Evolutionary conservation across 2,888 invertebrate genomes (phyloP).

Genomic region (Carcina quercana): DNA sequence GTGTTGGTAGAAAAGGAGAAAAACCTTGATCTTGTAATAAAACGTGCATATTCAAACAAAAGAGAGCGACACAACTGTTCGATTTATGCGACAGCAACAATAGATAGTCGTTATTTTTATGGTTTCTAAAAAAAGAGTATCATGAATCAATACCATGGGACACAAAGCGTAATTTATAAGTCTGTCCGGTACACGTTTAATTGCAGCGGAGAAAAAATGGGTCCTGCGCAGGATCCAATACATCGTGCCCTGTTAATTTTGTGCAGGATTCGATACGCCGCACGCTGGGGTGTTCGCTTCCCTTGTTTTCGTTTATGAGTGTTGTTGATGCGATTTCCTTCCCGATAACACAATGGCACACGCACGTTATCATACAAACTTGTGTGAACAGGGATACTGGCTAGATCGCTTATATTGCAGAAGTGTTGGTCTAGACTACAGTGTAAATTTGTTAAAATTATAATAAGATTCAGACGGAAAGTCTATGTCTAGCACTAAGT

Average conservation of each 20-base stretch:
- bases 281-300: slow-evolving; percentile 31
- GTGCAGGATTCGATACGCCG: slow-evolving; percentile 45
- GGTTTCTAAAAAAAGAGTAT: slow-evolving; percentile 54
- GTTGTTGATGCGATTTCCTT: slow-evolving; percentile 4
- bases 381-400: too few species aligned
- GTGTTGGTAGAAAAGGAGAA: too few species aligned
- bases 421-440: too few species aligned
- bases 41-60: too few species aligned
- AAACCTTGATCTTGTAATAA: too few species aligned
- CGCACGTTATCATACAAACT: too few species aligned
- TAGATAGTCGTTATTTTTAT: slow-evolving; percentile 66
- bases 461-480: too few species aligned
- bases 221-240: slow-evolving; percentile 26
- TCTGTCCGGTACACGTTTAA: slow-evolving; percentile 42
- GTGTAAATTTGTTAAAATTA: too few species aligned
- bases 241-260: slow-evolving; percentile 46
- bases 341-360: slow-evolving; percentile 5
- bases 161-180: slow-evolving; percentile 58
- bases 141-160: slow-evolving; percentile 53
- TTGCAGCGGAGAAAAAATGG: slow-evolving; percentile 42
- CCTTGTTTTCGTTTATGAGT: slow-evolving; percentile 27
- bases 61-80: too few species aligned
- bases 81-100: slow-evolving; percentile 57
- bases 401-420: too few species aligned
- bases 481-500: too few species aligned